These are phyloP conservation scores for Onychomys arenicola DNA, from an alignment of 2,797 vertebrate species.

Conservation along the genomic window DNA sequence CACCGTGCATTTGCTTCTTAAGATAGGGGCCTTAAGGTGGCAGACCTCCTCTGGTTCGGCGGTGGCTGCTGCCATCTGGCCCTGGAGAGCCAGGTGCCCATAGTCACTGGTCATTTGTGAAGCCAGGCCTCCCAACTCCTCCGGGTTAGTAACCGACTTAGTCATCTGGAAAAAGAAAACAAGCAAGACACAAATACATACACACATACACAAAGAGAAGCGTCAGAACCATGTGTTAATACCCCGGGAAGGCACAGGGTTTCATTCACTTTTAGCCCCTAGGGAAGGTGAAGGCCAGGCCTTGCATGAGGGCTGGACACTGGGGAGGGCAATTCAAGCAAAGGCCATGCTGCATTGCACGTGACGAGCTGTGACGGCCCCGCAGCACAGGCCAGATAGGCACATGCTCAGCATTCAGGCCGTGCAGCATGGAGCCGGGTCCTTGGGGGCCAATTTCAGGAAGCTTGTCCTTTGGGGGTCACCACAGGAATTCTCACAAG, in stretches of 20 bases:
- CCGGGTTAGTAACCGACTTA: conserved; percentile 98
- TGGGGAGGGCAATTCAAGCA: conserved; percentile 72
- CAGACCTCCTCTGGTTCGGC: conserved; percentile 98
- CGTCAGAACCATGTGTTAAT: conserved; percentile 85
- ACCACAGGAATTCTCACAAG: neutral
- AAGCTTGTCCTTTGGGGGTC: neutral
- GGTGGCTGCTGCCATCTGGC: conserved; percentile 96
- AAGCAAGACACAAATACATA: conserved; percentile 83
- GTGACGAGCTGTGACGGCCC: neutral
- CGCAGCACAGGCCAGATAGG: conserved; percentile 1
- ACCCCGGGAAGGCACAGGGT: conserved; percentile 75
- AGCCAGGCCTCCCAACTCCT: conserved; percentile 97
- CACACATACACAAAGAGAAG: conserved; percentile 83
- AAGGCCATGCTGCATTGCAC: conserved; percentile 77
- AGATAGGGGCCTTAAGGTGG: conserved; percentile 79
- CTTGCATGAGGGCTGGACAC: neutral
- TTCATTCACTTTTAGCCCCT: conserved; percentile 65
- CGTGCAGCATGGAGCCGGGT: neutral
- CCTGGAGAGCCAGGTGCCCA: conserved; percentile 96
- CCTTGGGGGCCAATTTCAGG: neutral
- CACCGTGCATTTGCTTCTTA: conserved; percentile 25
- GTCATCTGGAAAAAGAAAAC: conserved; percentile 95
- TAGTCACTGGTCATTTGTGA: conserved; percentile 99
- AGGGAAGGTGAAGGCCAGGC: neutral
- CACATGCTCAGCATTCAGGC: conserved; percentile 62